A percentile compares a stretch with the other conserved stretches of the same genome.
phyloP scores from a whole-genome alignment of 2,113 vertebrate species.

The Gymnorhina tibicen region DNA sequence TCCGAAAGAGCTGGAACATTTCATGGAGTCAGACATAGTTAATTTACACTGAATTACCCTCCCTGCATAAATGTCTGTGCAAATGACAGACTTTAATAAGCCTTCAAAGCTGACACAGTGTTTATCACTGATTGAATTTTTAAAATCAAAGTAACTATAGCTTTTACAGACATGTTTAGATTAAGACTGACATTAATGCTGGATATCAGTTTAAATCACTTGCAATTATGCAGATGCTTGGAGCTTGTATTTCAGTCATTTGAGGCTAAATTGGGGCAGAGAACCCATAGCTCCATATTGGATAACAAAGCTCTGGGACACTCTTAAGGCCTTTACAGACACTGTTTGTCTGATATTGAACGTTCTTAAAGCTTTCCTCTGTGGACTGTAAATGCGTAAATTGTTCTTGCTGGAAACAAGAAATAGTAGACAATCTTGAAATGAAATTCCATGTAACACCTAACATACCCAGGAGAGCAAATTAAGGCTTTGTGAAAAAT shows the following conservation, averaged over 20 bases:
- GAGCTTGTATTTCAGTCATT: neutral
- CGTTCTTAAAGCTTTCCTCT: neutral
- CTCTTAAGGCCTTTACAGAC: neutral
- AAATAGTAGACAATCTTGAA: neutral
- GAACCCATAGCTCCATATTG: neutral
- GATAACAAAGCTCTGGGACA: neutral
- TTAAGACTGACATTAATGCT: conserved; percentile 45
- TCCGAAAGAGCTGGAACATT: neutral
- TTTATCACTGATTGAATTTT: conserved; percentile 60
- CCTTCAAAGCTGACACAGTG: conserved; percentile 50
- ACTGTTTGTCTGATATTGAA: neutral
- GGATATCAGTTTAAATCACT: conserved; percentile 1
- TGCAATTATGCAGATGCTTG: conserved; percentile 30
- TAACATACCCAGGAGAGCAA: neutral
- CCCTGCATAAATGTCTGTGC: neutral
- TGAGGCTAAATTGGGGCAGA: neutral
- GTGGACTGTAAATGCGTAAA: neutral
- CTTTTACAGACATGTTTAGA: conserved; percentile 48
- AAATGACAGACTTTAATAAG: conserved; percentile 49
- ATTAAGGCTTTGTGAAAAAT: conserved; percentile 3
- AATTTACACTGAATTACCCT: conserved; percentile 10
- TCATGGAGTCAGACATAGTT: neutral
- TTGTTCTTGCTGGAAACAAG: neutral
- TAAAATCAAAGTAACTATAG: conserved; percentile 46
- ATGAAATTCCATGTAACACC: neutral